Base-by-base conservation (phyloP, 2,888 invertebrate species). In the Stramonita haemastoma region DNA sequence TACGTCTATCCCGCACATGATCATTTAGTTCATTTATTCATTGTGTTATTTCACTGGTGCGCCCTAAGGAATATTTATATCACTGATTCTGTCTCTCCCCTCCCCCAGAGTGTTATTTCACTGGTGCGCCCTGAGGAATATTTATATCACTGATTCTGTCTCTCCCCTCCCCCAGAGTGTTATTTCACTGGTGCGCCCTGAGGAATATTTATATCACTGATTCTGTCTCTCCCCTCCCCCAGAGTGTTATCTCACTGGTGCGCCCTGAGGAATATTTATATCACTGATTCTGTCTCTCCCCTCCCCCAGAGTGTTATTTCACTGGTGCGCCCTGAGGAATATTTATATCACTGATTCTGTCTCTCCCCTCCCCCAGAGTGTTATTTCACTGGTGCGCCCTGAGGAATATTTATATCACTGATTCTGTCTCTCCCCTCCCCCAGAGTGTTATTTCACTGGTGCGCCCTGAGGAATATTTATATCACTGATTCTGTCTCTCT, bases 391-490 rank as follows among this genome's bases (percentile, higher is more conserved):
- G 46, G 46, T 46, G 4, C 46, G 46, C 46, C 46, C 46, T 46
- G 8, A 46, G 46, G 46, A 46, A 46, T 8, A n/a, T n/a, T n/a
- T n/a, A n/a, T 60, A 1, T 66, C 26, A 4, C 66, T 66, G 66
- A 13, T 26, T 22, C 66, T 66, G 17, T 26, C 1, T 66, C 11
- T 60, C 19, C 11, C 19, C 19, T 11, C 60, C 19, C 13, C 81
- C 91, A 83, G 90, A 92, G 87, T 46, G 46, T 8, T 46, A 46
- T 46, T 2, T 46, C 46, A 46, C 46, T 46, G 46, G 46, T 46
- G 4, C 46, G 46, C 46, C 46, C 46, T 46, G 8, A 46, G 46
- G 46, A 46, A 46, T 8, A n/a, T n/a, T n/a, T n/a, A n/a, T 60
- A 1, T 66, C 26, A 4, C 66, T 66, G 66, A 13, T 26, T 22